phyloP scores from a whole-genome alignment of 2,888 invertebrate species.

The Aphodius granarius region DNA sequence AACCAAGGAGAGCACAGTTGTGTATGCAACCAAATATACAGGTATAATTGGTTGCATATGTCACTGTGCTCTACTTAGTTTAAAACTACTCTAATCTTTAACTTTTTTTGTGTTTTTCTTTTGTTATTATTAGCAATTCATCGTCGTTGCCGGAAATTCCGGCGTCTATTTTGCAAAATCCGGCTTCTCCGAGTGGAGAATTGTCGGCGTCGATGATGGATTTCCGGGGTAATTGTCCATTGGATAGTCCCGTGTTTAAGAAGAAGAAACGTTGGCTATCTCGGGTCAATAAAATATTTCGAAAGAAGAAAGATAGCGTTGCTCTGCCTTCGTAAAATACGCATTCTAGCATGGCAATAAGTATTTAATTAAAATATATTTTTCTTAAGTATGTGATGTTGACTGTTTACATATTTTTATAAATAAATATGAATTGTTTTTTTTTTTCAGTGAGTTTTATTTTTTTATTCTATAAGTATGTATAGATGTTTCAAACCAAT shows the following conservation, averaged over 20 bases:
- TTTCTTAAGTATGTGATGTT: too few relatives aligned
- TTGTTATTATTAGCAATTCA: background rate
- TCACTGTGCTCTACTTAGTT: too few relatives aligned
- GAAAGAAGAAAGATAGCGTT: background rate
- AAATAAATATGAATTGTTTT: too few relatives aligned
- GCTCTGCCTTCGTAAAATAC: background rate
- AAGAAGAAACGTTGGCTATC: background rate
- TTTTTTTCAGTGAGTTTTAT: too few relatives aligned
- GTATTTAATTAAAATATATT: background rate
- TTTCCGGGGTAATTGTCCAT: too few relatives aligned
- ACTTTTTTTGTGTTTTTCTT: constrained; percentile 23
- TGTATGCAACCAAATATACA: too few relatives aligned
- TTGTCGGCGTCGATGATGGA: background rate
- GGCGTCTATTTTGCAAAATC: background rate
- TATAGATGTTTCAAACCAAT: too few relatives aligned
- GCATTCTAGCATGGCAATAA: background rate
- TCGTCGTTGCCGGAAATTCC: background rate
- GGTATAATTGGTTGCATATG: too few relatives aligned
- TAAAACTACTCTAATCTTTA: background rate
- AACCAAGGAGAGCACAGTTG: too few relatives aligned
- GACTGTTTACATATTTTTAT: too few relatives aligned
- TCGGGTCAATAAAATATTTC: background rate
- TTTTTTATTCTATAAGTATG: too few relatives aligned
- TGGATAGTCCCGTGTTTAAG: background rate
- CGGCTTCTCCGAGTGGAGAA: background rate